Evolutionary conservation across 1,140 invertebrate species (phyloP), one percentile per base, ranked within the genome.

Genomic region (Mya arenaria): DNA sequence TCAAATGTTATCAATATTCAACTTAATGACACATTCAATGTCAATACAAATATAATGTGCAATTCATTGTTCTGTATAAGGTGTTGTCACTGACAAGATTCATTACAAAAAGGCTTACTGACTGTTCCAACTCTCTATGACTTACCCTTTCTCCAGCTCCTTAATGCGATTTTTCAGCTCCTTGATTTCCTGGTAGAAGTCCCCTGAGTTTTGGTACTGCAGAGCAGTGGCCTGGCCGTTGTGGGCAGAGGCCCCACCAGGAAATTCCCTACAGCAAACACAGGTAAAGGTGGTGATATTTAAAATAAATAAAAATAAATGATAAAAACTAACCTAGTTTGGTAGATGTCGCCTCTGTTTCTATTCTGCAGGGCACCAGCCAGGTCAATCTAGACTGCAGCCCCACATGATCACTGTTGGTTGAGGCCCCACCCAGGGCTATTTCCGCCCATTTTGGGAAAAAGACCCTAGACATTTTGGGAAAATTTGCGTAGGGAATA

Each of bases 131-230:
- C 23, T 25, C 56, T 17, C n/a, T 8, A 10, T 28, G 19, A 75
- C 62, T 62, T 81, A 85, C 81, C 62, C 77, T 69, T 75, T 94
- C 90, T 97, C 96, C 56, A 97, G 91, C 30, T 94, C 92, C 37
- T 94, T 93, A 0, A 97, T 91, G 93, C 96, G 96, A 25, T 94
- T 94, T 91, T 97, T 96, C 55, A 97, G 89, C 34, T 95, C 93
- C 58, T 93, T 92, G 79, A 97, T 95, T 28, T 65, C 58, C 28
- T 77, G 69, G 39, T 71, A 81, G 0, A 71, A n/a, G 37, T 81
- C 66, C 1, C 25, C 55, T 1, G 48, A 56, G 41, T 72, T 72
- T n/a, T 77, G 73, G 17, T 23, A 28, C 32, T 37, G 3, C 28
- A 25, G 48, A 37, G 69, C 69, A 23, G 2, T n/a, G 5, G 17